phyloP scores from a whole-genome alignment of 2,888 invertebrate genomes.

The Cheilosia vulpina region DNA sequence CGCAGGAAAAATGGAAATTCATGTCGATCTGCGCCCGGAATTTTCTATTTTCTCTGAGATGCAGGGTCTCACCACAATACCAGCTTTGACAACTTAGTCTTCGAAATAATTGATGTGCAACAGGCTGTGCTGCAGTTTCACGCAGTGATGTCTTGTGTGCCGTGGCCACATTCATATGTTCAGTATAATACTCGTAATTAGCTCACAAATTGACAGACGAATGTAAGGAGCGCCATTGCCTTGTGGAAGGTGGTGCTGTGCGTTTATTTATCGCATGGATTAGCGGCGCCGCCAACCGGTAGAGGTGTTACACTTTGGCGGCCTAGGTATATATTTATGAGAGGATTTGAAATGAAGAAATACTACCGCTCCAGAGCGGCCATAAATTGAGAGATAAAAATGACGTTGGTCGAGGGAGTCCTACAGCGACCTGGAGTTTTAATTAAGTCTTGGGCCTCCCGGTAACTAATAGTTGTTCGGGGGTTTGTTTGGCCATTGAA shows the following conservation, averaged over 20 bases:
- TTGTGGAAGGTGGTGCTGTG: neutral
- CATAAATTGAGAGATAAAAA: conserved; percentile 20
- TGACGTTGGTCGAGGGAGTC: conserved; percentile 22
- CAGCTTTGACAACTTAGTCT: conserved; percentile 9
- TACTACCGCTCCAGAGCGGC: neutral
- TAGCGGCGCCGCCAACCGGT: conserved; percentile 1
- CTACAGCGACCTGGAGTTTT: conserved; percentile 3
- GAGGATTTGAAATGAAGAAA: conserved; percentile 18
- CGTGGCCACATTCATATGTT: conserved; percentile 20
- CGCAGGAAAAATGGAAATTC: conserved; percentile 17
- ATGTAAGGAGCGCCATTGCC: neutral
- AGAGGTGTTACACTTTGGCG: conserved; percentile 37
- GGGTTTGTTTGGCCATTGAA: too few relatives aligned
- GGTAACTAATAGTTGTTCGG: too few relatives aligned
- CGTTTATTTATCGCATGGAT: conserved; percentile 31
- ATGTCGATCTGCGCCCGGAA: conserved; percentile 1
- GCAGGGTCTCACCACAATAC: neutral
- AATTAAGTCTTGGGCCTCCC: neutral
- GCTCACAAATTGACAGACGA: conserved; percentile 21
- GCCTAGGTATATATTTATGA: neutral
- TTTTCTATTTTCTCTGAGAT: conserved; percentile 42
- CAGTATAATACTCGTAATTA: conserved; percentile 24
- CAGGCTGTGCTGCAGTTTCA: neutral
- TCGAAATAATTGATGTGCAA: conserved; percentile 28
- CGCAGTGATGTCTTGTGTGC: conserved; percentile 2